Evolutionary conservation across 2,888 invertebrate genomes (phyloP).

Genomic region (Perizoma flavofasciatum): DNA sequence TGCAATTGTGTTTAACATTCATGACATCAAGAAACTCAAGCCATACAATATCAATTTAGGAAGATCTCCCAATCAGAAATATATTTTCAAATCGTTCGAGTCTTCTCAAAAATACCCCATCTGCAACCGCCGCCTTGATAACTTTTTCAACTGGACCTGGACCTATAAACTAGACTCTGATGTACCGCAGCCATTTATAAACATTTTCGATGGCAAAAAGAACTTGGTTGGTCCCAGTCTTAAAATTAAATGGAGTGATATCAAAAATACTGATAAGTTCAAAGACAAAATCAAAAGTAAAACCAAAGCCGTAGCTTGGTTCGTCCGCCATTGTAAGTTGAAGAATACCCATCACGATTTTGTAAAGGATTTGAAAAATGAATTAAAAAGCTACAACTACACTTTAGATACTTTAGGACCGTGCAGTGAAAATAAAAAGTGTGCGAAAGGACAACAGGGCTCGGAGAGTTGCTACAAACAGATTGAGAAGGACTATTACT

Average conservation of each 20-base stretch:
- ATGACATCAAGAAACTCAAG: constrained; percentile 51
- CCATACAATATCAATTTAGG: constrained; percentile 46
- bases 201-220: constrained; percentile 51
- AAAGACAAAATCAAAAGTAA: constrained; percentile 48
- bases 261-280: constrained; percentile 48
- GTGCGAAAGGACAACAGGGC: constrained; percentile 42
- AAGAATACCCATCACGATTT: constrained; percentile 58
- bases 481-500: constrained; percentile 64
- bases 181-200: constrained; percentile 63
- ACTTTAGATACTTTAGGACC: constrained; percentile 62
- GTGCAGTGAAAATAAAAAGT: constrained; percentile 57
- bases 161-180: constrained; percentile 71
- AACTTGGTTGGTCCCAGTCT: constrained; percentile 58
- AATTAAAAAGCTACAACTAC: constrained; percentile 60
- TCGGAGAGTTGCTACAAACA: constrained; percentile 55
- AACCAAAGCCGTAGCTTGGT: constrained; percentile 65
- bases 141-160: constrained; percentile 77
- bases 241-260: constrained; percentile 54
- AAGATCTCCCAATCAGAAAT: constrained; percentile 59
- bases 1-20: constrained; percentile 62
- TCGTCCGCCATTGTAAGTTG: constrained; percentile 58
- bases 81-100: constrained; percentile 66
- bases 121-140: constrained; percentile 59
- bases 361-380: constrained; percentile 54
- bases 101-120: constrained; percentile 59